Evolutionary conservation across 37 sponge, comb jelly and placozoan genomes (phyloP).

Genomic region (Diacarnus erythraeanus): DNA sequence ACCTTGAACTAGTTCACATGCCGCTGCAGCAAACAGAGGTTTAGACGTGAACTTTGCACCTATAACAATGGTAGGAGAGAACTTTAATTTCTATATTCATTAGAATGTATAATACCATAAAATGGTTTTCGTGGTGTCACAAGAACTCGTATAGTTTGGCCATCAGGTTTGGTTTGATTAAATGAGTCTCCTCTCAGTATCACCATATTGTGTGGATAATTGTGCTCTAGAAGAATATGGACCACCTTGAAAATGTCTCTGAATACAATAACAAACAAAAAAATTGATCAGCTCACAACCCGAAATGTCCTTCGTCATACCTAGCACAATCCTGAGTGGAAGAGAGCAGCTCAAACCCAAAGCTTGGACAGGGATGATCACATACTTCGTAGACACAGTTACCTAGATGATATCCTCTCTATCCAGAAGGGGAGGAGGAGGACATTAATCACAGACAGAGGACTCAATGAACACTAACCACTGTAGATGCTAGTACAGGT

Average conservation of each 20-base stretch:
- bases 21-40: slow-evolving; percentile 66
- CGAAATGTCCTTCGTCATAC: not conserved
- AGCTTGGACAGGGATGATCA: slow-evolving; percentile 23
- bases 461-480: slow-evolving; percentile 35
- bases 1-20: slow-evolving; percentile 66
- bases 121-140: slow-evolving; percentile 62
- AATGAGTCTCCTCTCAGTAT: slow-evolving; percentile 56
- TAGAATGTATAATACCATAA: slow-evolving; percentile 30
- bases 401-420: slow-evolving; percentile 40
- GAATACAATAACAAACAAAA: not conserved
- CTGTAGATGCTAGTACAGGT: slow-evolving; percentile 30
- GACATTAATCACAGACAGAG: slow-evolving; percentile 35
- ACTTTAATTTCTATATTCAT: too few relatives aligned
- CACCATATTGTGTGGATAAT: slow-evolving; percentile 62
- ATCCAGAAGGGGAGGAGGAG: slow-evolving; percentile 3
- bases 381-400: slow-evolving; percentile 37
- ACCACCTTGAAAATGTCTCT: slow-evolving; percentile 49
- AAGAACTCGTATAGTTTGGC: slow-evolving; percentile 24
- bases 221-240: slow-evolving; percentile 18
- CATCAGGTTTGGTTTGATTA: not conserved
- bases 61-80: too few relatives aligned
- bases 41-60: not conserved
- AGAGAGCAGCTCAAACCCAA: slow-evolving; percentile 52
- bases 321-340: slow-evolving; percentile 27
- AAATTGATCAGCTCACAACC: not conserved